These are phyloP conservation scores for Vireo altiloquus DNA, from an alignment of 2,113 vertebrate genomes.

Conservation along the genomic window DNA sequence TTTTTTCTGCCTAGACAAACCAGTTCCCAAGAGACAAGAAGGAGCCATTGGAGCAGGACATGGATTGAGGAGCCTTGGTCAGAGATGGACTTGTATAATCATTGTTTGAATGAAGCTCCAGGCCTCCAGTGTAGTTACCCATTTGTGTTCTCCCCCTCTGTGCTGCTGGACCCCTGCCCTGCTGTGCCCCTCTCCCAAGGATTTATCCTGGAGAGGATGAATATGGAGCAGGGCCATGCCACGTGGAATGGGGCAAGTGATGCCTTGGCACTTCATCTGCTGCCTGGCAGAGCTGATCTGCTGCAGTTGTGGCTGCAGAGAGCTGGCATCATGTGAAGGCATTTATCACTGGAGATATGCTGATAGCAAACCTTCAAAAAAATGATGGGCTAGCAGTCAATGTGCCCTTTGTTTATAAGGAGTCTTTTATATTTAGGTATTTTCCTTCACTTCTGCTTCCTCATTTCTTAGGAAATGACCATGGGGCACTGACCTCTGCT, in stretches of 20 bases:
- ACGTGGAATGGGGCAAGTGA: not conserved
- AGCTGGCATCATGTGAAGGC: not conserved
- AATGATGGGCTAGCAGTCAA: not conserved
- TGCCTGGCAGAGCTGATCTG: not conserved
- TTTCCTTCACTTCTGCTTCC: not conserved
- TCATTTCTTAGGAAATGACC: not conserved
- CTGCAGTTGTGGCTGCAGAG: not conserved
- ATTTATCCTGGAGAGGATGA: not conserved
- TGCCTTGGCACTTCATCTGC: not conserved
- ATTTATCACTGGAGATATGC: not conserved
- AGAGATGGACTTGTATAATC: not conserved
- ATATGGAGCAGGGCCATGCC: not conserved
- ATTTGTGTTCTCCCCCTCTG: not conserved
- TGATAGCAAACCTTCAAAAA: constrained; percentile 6
- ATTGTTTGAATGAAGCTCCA: not conserved
- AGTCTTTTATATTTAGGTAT: not conserved
- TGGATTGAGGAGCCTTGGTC: not conserved
- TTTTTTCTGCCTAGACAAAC: not conserved
- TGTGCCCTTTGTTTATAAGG: not conserved
- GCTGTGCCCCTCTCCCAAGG: not conserved
- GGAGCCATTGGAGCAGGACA: not conserved
- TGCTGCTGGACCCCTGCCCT: not conserved
- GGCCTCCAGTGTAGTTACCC: not conserved
- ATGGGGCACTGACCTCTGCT: not conserved
- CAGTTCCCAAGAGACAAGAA: not conserved